These are phyloP conservation scores for Lamprologus callipterus DNA, from an alignment of 2,113 vertebrate species.

Conservation along the genomic window DNA sequence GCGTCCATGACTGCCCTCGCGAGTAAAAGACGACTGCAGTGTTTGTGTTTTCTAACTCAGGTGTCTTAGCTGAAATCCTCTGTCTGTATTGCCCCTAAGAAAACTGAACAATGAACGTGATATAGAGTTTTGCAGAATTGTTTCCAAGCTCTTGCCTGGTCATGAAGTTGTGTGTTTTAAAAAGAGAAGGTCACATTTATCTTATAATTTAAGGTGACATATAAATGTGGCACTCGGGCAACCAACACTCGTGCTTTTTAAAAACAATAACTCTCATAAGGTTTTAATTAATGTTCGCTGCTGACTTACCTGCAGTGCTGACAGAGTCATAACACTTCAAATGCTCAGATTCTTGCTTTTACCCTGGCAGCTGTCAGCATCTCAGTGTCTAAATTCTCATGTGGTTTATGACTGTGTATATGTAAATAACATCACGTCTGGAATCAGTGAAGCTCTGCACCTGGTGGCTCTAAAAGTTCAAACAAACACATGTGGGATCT, in stretches of 20 bases:
- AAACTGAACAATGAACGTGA: background rate
- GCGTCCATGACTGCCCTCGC: too few relatives aligned
- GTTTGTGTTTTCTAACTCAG: too few relatives aligned
- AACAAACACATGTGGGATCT: conserved; percentile 74
- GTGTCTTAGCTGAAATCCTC: too few relatives aligned
- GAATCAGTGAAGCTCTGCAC: conserved; percentile 55
- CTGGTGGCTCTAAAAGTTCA: conserved; percentile 70
- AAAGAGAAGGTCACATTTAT: background rate
- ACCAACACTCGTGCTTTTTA: background rate
- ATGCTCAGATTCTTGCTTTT: background rate
- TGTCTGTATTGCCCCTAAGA: background rate
- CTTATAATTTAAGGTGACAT: background rate
- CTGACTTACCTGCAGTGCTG: background rate
- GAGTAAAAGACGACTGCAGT: too few relatives aligned
- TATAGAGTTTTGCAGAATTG: background rate
- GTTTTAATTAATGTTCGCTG: background rate
- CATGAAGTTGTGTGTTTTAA: background rate
- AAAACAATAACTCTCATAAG: background rate
- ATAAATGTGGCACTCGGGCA: background rate
- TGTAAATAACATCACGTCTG: background rate
- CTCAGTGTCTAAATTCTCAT: background rate
- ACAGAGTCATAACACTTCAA: background rate
- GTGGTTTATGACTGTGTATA: background rate
- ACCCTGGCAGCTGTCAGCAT: background rate
- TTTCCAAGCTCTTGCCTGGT: background rate